Percentiles rank a stretch among this genome's conserved stretches.
Conservation (phyloP, 2,888 invertebrate species). For the Lacanobia wlatinum region DNA sequence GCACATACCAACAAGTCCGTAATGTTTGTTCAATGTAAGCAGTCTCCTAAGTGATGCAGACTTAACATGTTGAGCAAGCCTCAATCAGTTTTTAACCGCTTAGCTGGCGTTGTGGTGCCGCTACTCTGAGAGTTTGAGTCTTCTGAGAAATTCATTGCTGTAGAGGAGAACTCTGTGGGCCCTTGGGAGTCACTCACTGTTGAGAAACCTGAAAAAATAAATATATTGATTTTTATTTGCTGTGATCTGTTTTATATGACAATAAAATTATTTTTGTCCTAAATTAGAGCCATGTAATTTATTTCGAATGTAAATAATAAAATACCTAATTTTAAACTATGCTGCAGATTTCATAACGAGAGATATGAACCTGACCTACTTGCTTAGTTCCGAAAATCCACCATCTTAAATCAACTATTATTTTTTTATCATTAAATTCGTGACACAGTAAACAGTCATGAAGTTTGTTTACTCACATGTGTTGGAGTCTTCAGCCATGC, state of each 20-base stretch:
- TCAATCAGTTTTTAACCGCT: slow-evolving; percentile 95
- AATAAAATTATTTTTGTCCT: background rate
- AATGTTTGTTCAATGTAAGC: slow-evolving; percentile 55
- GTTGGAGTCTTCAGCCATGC: slow-evolving; percentile 97
- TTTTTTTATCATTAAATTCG: background rate
- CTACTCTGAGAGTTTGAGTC: slow-evolving; percentile 97
- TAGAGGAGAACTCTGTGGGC: slow-evolving; percentile 96
- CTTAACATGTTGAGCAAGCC: slow-evolving; percentile 55
- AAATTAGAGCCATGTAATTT: background rate
- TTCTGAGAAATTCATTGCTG: slow-evolving; percentile 96
- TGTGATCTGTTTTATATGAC: background rate
- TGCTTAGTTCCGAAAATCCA: slow-evolving; percentile 37
- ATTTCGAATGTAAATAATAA: background rate
- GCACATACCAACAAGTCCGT: slow-evolving; percentile 50
- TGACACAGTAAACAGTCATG: background rate
- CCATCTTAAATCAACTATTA: slow-evolving; percentile 27
- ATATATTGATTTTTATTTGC: background rate
- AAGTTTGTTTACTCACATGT: slow-evolving; percentile 92
- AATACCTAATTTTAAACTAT: background rate
- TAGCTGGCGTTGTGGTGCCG: slow-evolving; percentile 93
- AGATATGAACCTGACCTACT: slow-evolving; percentile 59
- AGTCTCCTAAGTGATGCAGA: slow-evolving; percentile 55
- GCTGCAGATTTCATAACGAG: slow-evolving; percentile 23
- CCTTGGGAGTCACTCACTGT: slow-evolving; percentile 97
- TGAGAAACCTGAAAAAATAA: slow-evolving; percentile 93